Evolutionary conservation across 2,888 invertebrate species (phyloP).

Genomic region (Aleiodes testaceus): DNA sequence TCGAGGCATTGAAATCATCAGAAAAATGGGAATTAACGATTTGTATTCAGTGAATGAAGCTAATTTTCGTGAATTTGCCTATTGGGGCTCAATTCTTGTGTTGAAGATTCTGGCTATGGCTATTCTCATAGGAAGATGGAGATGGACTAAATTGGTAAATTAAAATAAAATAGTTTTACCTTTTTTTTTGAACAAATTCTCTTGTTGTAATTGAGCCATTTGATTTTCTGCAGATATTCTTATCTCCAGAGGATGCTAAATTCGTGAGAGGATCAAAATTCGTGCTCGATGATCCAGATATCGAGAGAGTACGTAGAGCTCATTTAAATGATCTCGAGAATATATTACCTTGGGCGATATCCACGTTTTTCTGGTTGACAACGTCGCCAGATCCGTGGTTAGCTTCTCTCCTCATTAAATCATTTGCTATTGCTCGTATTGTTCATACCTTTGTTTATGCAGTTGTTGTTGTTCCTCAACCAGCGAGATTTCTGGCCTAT

Average conservation of each 20-base stretch:
- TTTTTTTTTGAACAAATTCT: not conserved
- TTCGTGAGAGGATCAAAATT: slow-evolving; percentile 45
- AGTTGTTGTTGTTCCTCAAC: slow-evolving; percentile 71
- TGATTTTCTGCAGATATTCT: slow-evolving; percentile 46
- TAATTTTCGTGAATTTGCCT: slow-evolving; percentile 51
- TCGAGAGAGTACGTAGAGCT: slow-evolving; percentile 74
- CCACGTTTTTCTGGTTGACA: slow-evolving; percentile 72
- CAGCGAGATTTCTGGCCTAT: slow-evolving; percentile 71
- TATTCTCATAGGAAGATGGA: slow-evolving; percentile 49
- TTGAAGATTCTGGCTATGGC: slow-evolving; percentile 53
- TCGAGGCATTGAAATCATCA: slow-evolving; percentile 3
- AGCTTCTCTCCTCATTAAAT: slow-evolving; percentile 72
- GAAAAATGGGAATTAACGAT: slow-evolving; percentile 5
- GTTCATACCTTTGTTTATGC: slow-evolving; percentile 75
- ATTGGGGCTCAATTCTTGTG: slow-evolving; percentile 53
- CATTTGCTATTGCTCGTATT: slow-evolving; percentile 72
- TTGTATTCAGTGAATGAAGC: slow-evolving; percentile 36
- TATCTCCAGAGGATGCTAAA: slow-evolving; percentile 49
- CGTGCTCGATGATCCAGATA: slow-evolving; percentile 66
- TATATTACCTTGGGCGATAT: slow-evolving; percentile 72
- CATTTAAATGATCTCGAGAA: slow-evolving; percentile 76
- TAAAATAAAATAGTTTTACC: too few relatives aligned
- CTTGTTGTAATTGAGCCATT: not conserved
- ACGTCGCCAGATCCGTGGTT: slow-evolving; percentile 69
- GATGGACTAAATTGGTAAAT: slow-evolving; percentile 54